Evolutionary conservation across 1,140 invertebrate species (phyloP).

Genomic region (Sarcophaga bullata): DNA sequence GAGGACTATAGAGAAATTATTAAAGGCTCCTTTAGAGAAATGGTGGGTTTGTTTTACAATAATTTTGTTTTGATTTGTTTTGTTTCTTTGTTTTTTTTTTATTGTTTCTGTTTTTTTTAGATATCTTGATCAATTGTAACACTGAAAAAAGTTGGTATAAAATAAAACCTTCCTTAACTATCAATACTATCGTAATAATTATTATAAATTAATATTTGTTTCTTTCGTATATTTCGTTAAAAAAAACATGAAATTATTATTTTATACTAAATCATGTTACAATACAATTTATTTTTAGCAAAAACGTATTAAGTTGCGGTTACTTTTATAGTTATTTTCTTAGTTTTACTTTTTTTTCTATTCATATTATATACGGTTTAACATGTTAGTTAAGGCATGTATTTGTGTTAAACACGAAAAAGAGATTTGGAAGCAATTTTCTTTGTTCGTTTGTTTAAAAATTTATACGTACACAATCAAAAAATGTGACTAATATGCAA

Average conservation of each 20-base stretch:
- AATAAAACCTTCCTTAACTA: neutral
- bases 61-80: neutral
- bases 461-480: no score
- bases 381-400: neutral
- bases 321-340: neutral
- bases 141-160: neutral
- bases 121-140: neutral
- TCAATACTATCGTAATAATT: neutral
- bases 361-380: no score
- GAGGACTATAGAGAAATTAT: neutral
- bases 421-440: neutral
- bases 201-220: neutral
- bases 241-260: neutral
- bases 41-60: neutral
- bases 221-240: neutral
- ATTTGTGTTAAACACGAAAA: slow-evolving; percentile 4
- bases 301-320: neutral
- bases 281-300: neutral
- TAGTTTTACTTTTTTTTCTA: neutral
- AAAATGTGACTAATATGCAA: no score
- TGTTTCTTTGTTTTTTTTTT: no score
- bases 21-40: neutral
- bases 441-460: no score
- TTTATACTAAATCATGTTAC: neutral
- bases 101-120: no score